These are phyloP conservation scores for Eupsilia transversa DNA, from an alignment of 2,888 invertebrate species.

Conservation along the genomic window DNA sequence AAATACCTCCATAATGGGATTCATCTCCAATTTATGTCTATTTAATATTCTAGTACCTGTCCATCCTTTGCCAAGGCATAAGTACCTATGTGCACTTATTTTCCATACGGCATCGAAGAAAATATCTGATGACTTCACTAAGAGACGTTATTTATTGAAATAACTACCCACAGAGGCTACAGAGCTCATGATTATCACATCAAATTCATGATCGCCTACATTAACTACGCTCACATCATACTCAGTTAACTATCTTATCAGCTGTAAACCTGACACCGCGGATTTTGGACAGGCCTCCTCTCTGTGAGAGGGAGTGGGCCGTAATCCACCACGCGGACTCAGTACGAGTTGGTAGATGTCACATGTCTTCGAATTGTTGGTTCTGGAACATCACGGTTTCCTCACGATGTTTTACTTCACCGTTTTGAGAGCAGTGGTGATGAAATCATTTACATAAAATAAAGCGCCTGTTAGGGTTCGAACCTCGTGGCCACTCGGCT, in stretches of 20 bases:
- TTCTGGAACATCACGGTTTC: too few relatives aligned
- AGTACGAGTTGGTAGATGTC: too few relatives aligned
- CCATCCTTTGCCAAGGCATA: neutral
- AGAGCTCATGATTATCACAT: neutral
- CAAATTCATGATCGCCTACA: neutral
- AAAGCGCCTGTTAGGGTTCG: too few relatives aligned
- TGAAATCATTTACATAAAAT: too few relatives aligned
- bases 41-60: neutral
- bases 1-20: neutral
- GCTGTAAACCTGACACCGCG: too few relatives aligned
- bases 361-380: too few relatives aligned
- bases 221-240: neutral
- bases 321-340: too few relatives aligned
- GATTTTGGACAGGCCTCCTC: neutral
- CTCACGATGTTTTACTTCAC: too few relatives aligned
- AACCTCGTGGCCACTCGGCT: too few relatives aligned
- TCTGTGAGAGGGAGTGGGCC: too few relatives aligned
- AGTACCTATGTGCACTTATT: neutral
- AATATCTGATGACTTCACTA: neutral
- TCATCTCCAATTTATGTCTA: neutral
- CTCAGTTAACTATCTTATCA: neutral
- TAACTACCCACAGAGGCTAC: neutral
- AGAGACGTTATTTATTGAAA: neutral
- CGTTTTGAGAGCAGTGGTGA: too few relatives aligned
- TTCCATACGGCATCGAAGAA: neutral